These are phyloP conservation scores for Cyanoderma ruficeps DNA, from an alignment of 2,113 vertebrate genomes.

Conservation along the genomic window DNA sequence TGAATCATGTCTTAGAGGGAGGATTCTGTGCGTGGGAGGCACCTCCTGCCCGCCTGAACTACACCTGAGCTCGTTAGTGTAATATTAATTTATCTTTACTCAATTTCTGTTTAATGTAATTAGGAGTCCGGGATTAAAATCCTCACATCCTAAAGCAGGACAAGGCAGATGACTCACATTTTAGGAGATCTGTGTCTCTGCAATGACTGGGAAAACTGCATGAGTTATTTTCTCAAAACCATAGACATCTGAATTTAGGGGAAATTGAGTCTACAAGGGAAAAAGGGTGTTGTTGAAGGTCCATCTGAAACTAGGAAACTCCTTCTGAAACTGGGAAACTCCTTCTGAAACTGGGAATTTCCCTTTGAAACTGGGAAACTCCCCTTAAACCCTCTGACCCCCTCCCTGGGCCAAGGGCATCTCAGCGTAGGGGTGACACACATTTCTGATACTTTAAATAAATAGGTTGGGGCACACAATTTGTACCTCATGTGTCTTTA, in stretches of 20 bases:
- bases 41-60: not conserved
- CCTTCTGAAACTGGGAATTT: not conserved
- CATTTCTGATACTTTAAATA: not conserved
- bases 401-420: not conserved
- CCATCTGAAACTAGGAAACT: not conserved
- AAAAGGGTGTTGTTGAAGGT: fast-evolving
- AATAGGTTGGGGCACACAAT: not conserved
- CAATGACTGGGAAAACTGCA: not conserved
- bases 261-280: not conserved
- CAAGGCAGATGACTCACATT: not conserved
- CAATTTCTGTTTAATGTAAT: not conserved
- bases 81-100: not conserved
- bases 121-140: not conserved
- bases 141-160: not conserved
- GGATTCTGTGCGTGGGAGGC: not conserved
- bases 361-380: not conserved
- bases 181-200: not conserved
- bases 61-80: not conserved
- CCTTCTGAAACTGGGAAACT: not conserved
- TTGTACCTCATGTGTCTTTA: fast-evolving
- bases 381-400: not conserved
- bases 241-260: not conserved
- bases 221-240: not conserved
- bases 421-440: no score
- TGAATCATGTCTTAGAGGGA: not conserved